These are phyloP conservation scores for Phrynosoma blainvillii DNA, from an alignment of 2,113 vertebrate species.

Conservation along the genomic window DNA sequence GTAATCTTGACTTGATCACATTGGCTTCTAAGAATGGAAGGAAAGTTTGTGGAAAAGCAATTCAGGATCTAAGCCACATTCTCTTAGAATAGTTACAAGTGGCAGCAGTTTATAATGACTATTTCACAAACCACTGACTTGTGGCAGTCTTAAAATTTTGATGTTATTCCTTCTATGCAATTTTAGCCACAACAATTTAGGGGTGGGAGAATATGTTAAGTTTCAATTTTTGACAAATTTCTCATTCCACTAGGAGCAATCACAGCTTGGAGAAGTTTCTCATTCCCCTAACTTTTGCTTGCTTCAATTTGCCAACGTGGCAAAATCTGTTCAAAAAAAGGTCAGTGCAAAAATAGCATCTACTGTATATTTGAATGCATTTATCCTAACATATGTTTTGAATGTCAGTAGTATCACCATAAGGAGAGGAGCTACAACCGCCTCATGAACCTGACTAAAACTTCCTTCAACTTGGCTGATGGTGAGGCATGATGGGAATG, in stretches of 20 bases:
- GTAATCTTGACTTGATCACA: not conserved
- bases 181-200: not conserved
- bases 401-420: no score
- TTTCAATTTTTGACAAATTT: not conserved
- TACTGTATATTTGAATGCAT: no score
- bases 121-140: not conserved
- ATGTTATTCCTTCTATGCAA: not conserved
- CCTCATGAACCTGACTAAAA: no score
- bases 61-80: not conserved
- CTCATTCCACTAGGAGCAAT: no score
- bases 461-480: no score
- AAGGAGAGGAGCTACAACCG: no score
- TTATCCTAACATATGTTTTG: no score
- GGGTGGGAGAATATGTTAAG: not conserved
- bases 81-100: not conserved
- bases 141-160: not conserved
- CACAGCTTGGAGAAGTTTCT: not conserved
- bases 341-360: no score
- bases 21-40: not conserved
- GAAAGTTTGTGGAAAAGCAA: not conserved
- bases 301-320: not conserved
- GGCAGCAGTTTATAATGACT: not conserved
- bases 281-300: not conserved
- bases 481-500: no score
- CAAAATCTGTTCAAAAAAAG: no score